phyloP scores from a whole-genome alignment of 2,113 vertebrate genomes.

The Sprattus sprattus region DNA sequence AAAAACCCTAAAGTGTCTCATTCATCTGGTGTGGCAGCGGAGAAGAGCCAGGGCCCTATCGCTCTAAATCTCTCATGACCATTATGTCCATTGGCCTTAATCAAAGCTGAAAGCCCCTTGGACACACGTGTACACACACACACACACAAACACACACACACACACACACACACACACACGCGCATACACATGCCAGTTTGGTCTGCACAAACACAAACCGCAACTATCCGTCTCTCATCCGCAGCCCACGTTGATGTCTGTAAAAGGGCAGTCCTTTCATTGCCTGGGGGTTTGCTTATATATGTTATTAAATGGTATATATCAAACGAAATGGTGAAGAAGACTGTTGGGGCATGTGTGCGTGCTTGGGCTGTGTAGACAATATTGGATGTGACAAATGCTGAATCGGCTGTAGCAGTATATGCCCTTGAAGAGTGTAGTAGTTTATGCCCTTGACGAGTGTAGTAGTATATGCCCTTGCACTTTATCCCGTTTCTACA shows the following conservation, averaged over 20 bases:
- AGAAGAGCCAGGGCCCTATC: conserved; percentile 36
- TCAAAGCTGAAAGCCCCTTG: conserved; percentile 50
- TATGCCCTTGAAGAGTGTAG: no score
- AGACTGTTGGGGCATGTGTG: neutral
- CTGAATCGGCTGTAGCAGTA: neutral
- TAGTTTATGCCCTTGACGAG: no score
- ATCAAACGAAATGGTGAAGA: neutral
- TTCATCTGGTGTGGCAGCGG: conserved; percentile 27
- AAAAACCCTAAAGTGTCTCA: conserved; percentile 16
- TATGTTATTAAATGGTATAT: neutral
- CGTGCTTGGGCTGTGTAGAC: neutral
- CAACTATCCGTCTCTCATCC: conserved; percentile 36
- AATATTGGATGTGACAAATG: neutral
- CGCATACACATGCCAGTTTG: conserved; percentile 41
- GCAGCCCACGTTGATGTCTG: conserved; percentile 20
- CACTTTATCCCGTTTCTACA: no score
- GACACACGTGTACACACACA: no score
- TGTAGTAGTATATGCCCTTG: no score
- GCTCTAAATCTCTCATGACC: conserved; percentile 38
- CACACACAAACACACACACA: no score
- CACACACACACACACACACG: no score
- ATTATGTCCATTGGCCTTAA: conserved; percentile 43
- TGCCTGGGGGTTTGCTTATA: neutral
- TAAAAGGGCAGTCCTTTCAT: conserved; percentile 30
- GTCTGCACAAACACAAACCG: conserved; percentile 42